Base-by-base conservation (phyloP, 2,797 vertebrate species). In the Masticophis lateralis region DNA sequence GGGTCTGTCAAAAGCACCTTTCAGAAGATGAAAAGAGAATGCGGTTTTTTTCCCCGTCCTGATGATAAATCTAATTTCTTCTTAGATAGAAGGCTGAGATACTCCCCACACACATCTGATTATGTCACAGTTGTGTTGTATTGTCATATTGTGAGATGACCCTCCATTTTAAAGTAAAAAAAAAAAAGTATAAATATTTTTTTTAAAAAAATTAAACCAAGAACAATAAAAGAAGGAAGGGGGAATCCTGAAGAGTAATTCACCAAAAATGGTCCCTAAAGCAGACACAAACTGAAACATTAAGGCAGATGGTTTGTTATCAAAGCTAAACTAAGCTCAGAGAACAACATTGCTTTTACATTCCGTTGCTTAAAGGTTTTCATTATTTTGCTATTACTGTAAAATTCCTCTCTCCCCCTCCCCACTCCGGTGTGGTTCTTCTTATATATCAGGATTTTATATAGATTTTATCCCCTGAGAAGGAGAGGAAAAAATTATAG, bases 1-100 rank as follows among this genome's bases (percentile, higher is more conserved):
- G 97, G 97, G 97, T 98, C 98, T 98, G 98, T 98, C 98, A 98
- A 97, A 98, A 97, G 97, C 97, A 98, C 98, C 97, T 98, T 98
- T 98, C 98, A 98, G 97, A 96, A 97, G 98, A 97, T 97, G 97
- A 98, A 98, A 97, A 98, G 98, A 97, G 97, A 98, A 97, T 97
- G 97, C 95, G 96, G 51, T 2, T 97, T 97, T 96, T 56, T 97
- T 96, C 1, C 8, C 3, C 8, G 2, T 1, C 32, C 96, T 95
- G 97, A 97, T 97, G 98, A 98, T 98, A 97, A 98, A 98, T 96
- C 97, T 98, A 96, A 98, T 98, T 98, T 98, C 97, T 97, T 97
- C 96, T 74, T 69, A 96, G 97, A 97, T 97, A 97, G 97, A 97
- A 97, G 97, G 98, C 94, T 79, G 96, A 97, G 96, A 98, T 97